Percentiles rank a stretch among this genome's conserved stretches.
phyloP scores from a whole-genome alignment of 2,888 invertebrate genomes.

The Trichopoda pennipes region DNA sequence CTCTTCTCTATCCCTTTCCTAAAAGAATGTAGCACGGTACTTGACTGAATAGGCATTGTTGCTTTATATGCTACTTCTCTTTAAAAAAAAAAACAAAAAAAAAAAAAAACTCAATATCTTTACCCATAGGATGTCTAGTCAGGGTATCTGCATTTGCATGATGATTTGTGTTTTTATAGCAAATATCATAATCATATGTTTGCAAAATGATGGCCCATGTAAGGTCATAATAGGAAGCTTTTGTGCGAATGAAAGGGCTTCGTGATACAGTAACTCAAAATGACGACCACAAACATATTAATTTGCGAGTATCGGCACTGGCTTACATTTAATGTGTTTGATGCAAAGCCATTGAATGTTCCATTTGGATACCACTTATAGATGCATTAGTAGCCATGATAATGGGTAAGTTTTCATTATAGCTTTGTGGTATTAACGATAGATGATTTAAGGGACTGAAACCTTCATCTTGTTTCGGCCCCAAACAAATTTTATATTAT shows the following conservation, averaged over 20 bases:
- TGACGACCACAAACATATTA: too few species aligned
- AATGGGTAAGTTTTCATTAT: not conserved
- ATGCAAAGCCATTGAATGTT: not conserved
- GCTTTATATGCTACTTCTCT: too few species aligned
- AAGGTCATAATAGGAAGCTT: not conserved
- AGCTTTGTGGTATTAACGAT: not conserved
- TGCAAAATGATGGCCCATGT: not conserved
- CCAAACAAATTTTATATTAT: conserved; percentile 2
- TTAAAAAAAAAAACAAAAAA: too few species aligned
- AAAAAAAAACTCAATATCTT: conserved; percentile 35
- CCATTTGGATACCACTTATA: not conserved
- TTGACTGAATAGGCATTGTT: too few species aligned
- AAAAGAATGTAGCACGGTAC: too few species aligned
- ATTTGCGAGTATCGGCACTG: not conserved
- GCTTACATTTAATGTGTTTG: not conserved
- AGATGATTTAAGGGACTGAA: not conserved
- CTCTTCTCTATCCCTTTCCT: too few species aligned
- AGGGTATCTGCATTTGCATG: conserved; percentile 38
- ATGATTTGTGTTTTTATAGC: conserved; percentile 47
- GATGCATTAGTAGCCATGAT: not conserved
- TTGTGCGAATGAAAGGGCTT: not conserved
- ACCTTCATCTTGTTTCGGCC: not conserved
- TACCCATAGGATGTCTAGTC: not conserved
- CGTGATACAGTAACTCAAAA: too few species aligned
- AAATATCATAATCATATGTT: conserved; percentile 59